Percentiles rank a stretch among this genome's conserved stretches.
These are phyloP conservation scores for Phania funesta DNA, from an alignment of 2,888 invertebrate genomes.

Conservation along the genomic window DNA sequence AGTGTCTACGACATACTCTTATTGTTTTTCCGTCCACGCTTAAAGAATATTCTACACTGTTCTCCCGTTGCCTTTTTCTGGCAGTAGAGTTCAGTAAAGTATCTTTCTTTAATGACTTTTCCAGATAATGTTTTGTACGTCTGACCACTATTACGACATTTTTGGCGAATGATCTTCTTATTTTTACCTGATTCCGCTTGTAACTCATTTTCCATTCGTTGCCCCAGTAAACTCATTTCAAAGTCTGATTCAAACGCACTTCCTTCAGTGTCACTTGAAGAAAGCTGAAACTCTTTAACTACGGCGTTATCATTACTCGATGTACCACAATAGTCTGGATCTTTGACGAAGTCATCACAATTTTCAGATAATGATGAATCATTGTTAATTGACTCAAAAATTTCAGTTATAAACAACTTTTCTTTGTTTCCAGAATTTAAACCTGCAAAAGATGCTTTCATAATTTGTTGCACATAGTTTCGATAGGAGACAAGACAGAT, in stretches of 20 bases:
- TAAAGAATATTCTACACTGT: conserved; percentile 30
- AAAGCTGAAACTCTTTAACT: conserved; percentile 34
- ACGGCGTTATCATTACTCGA: conserved; percentile 38
- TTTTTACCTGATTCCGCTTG: conserved; percentile 31
- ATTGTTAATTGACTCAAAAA: no score
- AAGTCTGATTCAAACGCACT: conserved; percentile 39
- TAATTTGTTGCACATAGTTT: no score
- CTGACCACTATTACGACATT: conserved; percentile 37
- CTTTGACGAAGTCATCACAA: no score
- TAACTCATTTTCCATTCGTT: conserved; percentile 51
- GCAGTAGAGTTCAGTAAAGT: background rate
- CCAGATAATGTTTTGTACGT: conserved; percentile 24
- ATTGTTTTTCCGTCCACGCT: conserved; percentile 34
- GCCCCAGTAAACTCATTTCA: conserved; percentile 36
- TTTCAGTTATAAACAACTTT: conserved; percentile 34
- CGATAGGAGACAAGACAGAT: no score
- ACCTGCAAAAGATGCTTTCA: no score
- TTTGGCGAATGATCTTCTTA: background rate
- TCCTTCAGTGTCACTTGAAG: conserved; percentile 36
- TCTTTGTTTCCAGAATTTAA: conserved; percentile 36
- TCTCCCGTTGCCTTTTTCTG: conserved; percentile 32
- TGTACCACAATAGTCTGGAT: no score
- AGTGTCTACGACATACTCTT: conserved; percentile 53
- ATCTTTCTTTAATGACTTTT: conserved; percentile 29
- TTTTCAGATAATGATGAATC: no score